These are phyloP conservation scores for Drosophila neotestacea DNA, from an alignment of 2,888 invertebrate genomes.

Conservation along the genomic window DNA sequence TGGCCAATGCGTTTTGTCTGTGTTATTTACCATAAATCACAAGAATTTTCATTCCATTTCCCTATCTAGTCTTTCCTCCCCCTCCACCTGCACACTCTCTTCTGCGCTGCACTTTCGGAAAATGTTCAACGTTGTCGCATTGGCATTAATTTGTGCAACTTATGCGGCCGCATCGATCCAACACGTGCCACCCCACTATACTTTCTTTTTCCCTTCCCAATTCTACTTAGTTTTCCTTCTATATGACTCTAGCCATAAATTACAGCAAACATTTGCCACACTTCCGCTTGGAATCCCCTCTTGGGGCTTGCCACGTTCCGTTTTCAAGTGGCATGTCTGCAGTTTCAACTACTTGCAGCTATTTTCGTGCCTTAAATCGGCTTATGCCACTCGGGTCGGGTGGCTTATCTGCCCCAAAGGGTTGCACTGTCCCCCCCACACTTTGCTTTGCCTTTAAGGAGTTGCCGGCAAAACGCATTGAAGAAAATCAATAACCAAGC, in stretches of 20 bases:
- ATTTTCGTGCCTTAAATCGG: slow-evolving; percentile 75
- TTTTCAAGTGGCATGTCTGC: slow-evolving; percentile 62
- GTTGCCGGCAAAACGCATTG: slow-evolving; percentile 40
- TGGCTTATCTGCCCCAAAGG: slow-evolving; percentile 54
- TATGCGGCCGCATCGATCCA: slow-evolving; percentile 67
- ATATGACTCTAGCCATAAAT: slow-evolving; percentile 62
- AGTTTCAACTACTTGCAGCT: slow-evolving; percentile 62
- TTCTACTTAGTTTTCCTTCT: background rate
- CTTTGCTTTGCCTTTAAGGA: slow-evolving; percentile 18
- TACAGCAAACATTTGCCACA: slow-evolving; percentile 77
- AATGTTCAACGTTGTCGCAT: slow-evolving; percentile 66
- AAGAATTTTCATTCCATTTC: slow-evolving; percentile 38
- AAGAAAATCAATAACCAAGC: slow-evolving; percentile 51
- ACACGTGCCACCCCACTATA: slow-evolving; percentile 17
- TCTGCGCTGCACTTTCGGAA: slow-evolving; percentile 51
- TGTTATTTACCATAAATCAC: slow-evolving; percentile 62
- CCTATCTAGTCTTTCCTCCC: slow-evolving; percentile 5
- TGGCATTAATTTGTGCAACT: slow-evolving; percentile 75
- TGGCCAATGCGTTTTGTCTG: slow-evolving; percentile 42
- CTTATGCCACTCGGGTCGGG: slow-evolving; percentile 59
- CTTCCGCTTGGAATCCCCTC: slow-evolving; percentile 61
- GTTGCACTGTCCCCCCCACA: slow-evolving; percentile 32
- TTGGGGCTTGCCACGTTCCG: slow-evolving; percentile 32
- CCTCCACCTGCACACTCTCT: slow-evolving; percentile 6
- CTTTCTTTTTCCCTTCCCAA: slow-evolving; percentile 1